Base-by-base conservation (phyloP, 2,797 vertebrate species). In the Lepilemur septentrionalis region DNA sequence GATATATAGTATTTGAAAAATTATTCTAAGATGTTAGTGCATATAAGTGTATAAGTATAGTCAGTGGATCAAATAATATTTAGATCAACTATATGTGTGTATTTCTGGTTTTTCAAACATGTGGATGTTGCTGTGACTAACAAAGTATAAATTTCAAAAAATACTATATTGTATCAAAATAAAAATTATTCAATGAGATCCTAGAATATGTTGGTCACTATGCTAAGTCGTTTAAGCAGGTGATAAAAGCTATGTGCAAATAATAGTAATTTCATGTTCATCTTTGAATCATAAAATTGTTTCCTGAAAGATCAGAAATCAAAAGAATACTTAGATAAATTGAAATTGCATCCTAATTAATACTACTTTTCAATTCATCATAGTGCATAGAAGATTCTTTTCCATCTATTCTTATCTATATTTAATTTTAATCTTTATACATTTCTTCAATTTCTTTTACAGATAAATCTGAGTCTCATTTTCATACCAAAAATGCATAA, bases 251-350 rank as follows among this genome's bases (percentile, higher is more conserved):
- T 75, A 46, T 35, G 32, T 67, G 11, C 1, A 88, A 80, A 48
- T 52, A 75, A 48, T 23, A 57, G 4, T 82, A 72, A 82, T 78
- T 32, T 78, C 55, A 4, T 73, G 1, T 22, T 25, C 23, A 50
- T n/a, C 5, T 78, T 89, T 96, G 17, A 91, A 43, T 50, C 5
- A 93, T 59, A 55, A 95, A 95, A 73, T 72, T 84, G 5, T 12
- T 55, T 82, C 57, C 18, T 67, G 32, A 89, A 91, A 82, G 22
- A 82, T n/a, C 1, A 89, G 35, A 91, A 91, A 81, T 10, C 30
- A 70, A 89, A 88, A 93, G 15, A 22, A 43, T 0, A 93, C 1
- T 28, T 73, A 89, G 18, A 63, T 18, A 70, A 90, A 48, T 48
- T 52, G 20, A 76, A 75, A 50, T 41, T 70, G 1, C 48, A 20